These are phyloP conservation scores for Nyctereutes procyonoides DNA, from an alignment of 2,113 vertebrate species.

Conservation along the genomic window DNA sequence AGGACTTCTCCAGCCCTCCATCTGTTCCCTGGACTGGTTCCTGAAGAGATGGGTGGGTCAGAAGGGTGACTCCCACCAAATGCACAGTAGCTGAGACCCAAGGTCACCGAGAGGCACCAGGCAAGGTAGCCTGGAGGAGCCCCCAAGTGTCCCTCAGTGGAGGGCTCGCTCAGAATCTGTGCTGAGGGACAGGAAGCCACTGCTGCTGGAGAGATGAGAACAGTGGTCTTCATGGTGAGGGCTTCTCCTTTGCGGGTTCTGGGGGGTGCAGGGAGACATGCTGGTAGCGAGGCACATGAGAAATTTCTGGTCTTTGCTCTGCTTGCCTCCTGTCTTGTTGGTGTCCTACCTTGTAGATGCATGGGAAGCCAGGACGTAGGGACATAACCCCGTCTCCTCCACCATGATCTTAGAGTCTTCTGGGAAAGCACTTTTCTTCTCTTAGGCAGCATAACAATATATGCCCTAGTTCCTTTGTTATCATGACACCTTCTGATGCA, in stretches of 20 bases:
- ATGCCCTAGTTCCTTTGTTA: accelerated
- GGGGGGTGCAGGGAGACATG: neutral
- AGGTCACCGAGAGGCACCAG: neutral
- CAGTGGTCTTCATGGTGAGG: accelerated
- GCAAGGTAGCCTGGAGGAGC: neutral
- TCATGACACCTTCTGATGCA: neutral
- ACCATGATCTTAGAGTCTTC: neutral
- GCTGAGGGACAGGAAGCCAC: neutral
- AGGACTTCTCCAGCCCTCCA: neutral
- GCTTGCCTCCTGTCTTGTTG: neutral
- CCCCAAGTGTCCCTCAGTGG: neutral
- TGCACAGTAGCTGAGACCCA: neutral
- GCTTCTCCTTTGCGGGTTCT: neutral
- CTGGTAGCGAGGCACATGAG: neutral
- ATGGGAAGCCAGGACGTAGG: too few relatives aligned
- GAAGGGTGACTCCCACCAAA: neutral
- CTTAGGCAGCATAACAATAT: neutral
- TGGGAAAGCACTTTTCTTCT: neutral
- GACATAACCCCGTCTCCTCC: neutral
- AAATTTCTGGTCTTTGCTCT: neutral
- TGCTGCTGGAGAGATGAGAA: neutral
- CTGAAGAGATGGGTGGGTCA: neutral
- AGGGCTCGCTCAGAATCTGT: accelerated
- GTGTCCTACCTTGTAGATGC: neutral
- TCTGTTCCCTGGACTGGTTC: neutral